These are phyloP conservation scores for Cerastis rubricosa DNA, from an alignment of 2,888 invertebrate genomes.

Conservation along the genomic window DNA sequence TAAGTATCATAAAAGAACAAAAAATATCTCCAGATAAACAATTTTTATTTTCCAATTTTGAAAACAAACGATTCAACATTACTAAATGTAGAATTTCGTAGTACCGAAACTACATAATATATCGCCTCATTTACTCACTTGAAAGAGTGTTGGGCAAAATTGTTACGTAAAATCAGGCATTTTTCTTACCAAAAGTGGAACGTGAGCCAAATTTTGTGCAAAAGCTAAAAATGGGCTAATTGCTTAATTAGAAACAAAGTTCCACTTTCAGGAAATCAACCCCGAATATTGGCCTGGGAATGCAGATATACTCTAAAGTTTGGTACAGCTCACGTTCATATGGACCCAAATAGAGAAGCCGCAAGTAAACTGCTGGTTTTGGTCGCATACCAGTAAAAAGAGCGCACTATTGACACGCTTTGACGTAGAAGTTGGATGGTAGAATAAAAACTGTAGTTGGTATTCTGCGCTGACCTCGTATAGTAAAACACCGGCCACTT, in stretches of 20 bases:
- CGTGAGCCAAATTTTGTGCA: slow-evolving; percentile 48
- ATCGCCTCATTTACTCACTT: slow-evolving; percentile 45
- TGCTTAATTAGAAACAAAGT: slow-evolving; percentile 57
- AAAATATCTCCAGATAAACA: neutral
- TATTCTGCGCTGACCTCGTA: slow-evolving; percentile 39
- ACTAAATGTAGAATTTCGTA: slow-evolving; percentile 17
- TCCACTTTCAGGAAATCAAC: slow-evolving; percentile 46
- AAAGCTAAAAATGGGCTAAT: slow-evolving; percentile 58
- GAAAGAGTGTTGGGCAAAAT: slow-evolving; percentile 27
- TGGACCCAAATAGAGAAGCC: slow-evolving; percentile 55
- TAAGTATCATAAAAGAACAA: neutral
- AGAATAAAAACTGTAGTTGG: slow-evolving; percentile 56
- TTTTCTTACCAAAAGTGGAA: slow-evolving; percentile 53
- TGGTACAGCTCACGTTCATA: slow-evolving; percentile 33
- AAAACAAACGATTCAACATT: slow-evolving; percentile 16
- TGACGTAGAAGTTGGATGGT: slow-evolving; percentile 55
- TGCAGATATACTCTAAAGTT: slow-evolving; percentile 51
- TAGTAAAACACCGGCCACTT: slow-evolving; percentile 38
- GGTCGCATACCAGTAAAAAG: slow-evolving; percentile 56
- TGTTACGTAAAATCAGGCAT: slow-evolving; percentile 47
- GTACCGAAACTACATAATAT: slow-evolving; percentile 37
- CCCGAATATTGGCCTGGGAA: slow-evolving; percentile 39
- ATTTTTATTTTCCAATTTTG: neutral
- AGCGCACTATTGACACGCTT: slow-evolving; percentile 60
- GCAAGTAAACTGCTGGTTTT: slow-evolving; percentile 55